Conservation (phyloP, 1,140 invertebrate species). For the Scaptomyza montana region DNA sequence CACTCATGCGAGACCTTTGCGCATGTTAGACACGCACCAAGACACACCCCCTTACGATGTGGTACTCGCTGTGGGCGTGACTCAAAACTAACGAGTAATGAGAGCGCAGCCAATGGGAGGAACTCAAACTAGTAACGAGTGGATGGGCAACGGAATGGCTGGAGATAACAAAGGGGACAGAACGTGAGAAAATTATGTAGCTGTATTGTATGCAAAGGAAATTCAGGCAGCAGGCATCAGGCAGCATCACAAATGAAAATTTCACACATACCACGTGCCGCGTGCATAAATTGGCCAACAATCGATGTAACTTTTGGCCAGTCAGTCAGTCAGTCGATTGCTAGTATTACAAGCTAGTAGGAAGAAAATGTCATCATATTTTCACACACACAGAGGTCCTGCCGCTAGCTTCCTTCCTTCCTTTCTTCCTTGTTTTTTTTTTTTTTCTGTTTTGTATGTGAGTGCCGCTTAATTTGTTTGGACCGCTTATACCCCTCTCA, state of each 20-base stretch:
- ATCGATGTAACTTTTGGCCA: constrained; percentile 75
- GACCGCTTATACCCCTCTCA: constrained; percentile 10
- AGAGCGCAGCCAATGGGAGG: constrained; percentile 50
- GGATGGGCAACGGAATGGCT: constrained; percentile 55
- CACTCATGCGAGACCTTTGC: constrained; percentile 45
- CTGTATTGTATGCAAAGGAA: constrained; percentile 16
- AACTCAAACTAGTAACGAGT: constrained; percentile 45
- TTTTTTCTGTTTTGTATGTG: constrained; percentile 43
- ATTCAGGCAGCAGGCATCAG: constrained; percentile 18
- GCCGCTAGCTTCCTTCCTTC: not conserved
- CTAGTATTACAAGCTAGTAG: constrained; percentile 2
- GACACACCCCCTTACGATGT: constrained; percentile 41
- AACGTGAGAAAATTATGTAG: constrained; percentile 33
- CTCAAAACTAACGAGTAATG: constrained; percentile 56
- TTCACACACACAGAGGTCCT: constrained; percentile 17
- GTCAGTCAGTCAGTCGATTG: constrained; percentile 9
- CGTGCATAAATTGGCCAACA: constrained; percentile 75
- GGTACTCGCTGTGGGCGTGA: constrained; percentile 45
- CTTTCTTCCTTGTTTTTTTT: too few relatives aligned
- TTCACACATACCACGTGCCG: constrained; percentile 66
- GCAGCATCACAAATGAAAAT: constrained; percentile 51
- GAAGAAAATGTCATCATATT: constrained; percentile 64
- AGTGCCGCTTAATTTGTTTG: constrained; percentile 76
- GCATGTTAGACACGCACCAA: constrained; percentile 50
- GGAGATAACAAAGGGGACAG: constrained; percentile 56